These are phyloP conservation scores for Whitmania pigra DNA, from an alignment of 1,140 invertebrate genomes.

Conservation along the genomic window DNA sequence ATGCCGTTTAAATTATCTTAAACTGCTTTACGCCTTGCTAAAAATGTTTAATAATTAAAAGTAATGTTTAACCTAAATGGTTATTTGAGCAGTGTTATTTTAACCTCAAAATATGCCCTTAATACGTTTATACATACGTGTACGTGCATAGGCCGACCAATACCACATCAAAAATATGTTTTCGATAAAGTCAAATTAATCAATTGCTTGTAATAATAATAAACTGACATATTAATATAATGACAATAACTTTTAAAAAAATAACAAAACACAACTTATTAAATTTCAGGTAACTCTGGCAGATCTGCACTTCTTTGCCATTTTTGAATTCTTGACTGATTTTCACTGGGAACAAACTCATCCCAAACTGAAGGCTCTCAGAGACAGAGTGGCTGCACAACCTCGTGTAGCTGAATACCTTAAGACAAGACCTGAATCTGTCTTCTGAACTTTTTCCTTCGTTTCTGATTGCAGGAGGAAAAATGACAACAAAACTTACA, in stretches of 20 bases:
- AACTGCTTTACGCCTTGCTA: background rate
- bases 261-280: background rate
- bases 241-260: no score
- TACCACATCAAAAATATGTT: no score
- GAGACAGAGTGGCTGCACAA: background rate
- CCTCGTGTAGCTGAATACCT: slow-evolving; percentile 13
- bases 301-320: slow-evolving; percentile 15
- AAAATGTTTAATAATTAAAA: background rate
- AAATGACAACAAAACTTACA: no score
- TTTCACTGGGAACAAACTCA: background rate
- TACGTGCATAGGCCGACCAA: no score
- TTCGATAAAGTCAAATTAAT: no score
- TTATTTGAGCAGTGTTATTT: no score
- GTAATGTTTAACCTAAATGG: background rate
- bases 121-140: background rate
- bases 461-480: no score
- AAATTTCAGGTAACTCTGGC: slow-evolving; percentile 8
- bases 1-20: background rate
- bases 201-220: no score
- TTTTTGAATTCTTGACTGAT: background rate
- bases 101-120: background rate
- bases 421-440: slow-evolving; percentile 12
- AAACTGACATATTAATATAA: no score
- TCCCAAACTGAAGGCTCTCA: slow-evolving; percentile 15
- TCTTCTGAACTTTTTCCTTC: slow-evolving; percentile 8